These are phyloP conservation scores for Himalopsyche kuldschensis DNA, from an alignment of 2,888 invertebrate species.

Conservation along the genomic window DNA sequence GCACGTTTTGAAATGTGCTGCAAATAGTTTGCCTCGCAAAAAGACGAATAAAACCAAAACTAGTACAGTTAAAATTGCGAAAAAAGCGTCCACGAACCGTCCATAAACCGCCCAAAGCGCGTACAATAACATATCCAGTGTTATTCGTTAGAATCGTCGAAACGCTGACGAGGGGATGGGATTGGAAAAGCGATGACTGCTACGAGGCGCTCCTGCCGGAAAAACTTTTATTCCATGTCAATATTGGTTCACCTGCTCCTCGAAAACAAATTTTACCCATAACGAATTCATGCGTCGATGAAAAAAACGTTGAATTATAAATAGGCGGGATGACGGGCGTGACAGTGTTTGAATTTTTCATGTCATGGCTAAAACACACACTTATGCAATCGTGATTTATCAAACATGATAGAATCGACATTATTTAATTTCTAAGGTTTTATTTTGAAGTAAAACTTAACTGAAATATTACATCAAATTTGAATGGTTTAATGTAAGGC, in stretches of 20 bases:
- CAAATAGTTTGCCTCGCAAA: too few species aligned
- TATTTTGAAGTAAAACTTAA: too few species aligned
- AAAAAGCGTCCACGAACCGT: too few species aligned
- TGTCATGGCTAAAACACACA: not conserved
- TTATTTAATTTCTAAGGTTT: not conserved
- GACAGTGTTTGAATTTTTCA: not conserved
- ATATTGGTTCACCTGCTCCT: conserved; percentile 19
- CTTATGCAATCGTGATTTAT: not conserved
- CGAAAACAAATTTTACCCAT: conserved; percentile 4
- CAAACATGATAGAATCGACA: not conserved
- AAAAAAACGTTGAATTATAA: not conserved
- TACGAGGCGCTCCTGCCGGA: not conserved
- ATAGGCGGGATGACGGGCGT: not conserved
- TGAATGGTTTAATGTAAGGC: too few species aligned
- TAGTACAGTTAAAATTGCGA: too few species aligned
- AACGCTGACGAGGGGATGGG: not conserved
- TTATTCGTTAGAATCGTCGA: not conserved
- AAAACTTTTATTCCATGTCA: not conserved
- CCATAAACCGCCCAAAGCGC: too few species aligned
- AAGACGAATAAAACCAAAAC: too few species aligned
- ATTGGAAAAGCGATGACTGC: not conserved
- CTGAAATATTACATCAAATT: too few species aligned
- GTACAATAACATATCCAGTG: not conserved
- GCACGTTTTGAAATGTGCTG: too few species aligned
- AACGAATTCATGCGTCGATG: not conserved